Evolutionary conservation across 1,140 invertebrate species (phyloP), one percentile per base, ranked within the genome.

Genomic region (Drosophila micromelanica): DNA sequence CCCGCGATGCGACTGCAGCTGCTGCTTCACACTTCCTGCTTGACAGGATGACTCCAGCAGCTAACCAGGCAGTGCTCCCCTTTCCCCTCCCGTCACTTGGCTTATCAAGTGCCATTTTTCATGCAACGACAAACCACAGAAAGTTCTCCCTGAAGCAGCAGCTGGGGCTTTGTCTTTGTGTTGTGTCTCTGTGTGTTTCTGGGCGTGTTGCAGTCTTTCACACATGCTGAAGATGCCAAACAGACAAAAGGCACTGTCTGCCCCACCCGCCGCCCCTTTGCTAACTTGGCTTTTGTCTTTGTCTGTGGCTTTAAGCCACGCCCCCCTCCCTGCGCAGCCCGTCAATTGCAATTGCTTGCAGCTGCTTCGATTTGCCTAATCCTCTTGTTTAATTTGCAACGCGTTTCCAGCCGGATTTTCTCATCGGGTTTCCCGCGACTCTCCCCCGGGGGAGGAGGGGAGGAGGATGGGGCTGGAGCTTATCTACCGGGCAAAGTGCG

Each of bases 71-170:
- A 8, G n/a, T 15, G 23, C 23, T 17, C 15, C 59, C 35, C 51
- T 13, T 6, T 0, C 12, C 11, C 54, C 15, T 8, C 65, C 15
- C 17, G 30, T 30, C 13, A 15, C 40, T 67, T 80, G 65, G 61
- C 78, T 89, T 87, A 87, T 87, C 82, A 87, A 87, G 82, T 87
- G 82, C 75, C 82, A 87, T 87, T 87, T 87, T 89, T 87, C 82
- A 87, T 87, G 78, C 82, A 81, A 87, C 71, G 60, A 61, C 82
- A 87, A 65, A 78, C 81, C 81, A 86, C 78, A 80, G 6, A 80
- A 82, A 86, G 81, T 75, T 85, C 80, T 85, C 78, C 81, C 80
- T 64, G 82, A 37, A 79, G 64, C 38, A 45, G 54, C 56, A 48
- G 23, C 54, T 49, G 80, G 63, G 70, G 64, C 82, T 79, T 79